Evolutionary conservation across 1,140 invertebrate species (phyloP).

Genomic region (Caenorhabditis briggsae): DNA sequence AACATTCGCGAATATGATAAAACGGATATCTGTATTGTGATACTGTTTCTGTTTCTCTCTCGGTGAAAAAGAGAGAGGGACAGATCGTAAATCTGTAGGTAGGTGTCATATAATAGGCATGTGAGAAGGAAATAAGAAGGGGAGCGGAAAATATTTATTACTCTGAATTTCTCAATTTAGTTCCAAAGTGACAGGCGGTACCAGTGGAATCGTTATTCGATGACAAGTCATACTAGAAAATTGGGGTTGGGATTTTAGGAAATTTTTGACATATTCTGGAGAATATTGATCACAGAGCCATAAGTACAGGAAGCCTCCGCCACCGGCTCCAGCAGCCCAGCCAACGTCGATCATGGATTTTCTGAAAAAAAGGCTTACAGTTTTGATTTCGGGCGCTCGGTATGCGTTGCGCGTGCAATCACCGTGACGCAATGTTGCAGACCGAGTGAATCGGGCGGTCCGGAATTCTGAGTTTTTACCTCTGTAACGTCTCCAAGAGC

Average conservation of each 20-base stretch:
- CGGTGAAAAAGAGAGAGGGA: not conserved
- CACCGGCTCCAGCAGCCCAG: slow-evolving; percentile 16
- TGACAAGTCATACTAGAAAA: slow-evolving; percentile 5
- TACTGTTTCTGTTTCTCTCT: not conserved
- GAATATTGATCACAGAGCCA: not conserved
- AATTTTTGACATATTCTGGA: not conserved
- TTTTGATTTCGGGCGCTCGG: too few species aligned
- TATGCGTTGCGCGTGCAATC: too few species aligned
- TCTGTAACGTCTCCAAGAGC: slow-evolving; percentile 9
- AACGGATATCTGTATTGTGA: slow-evolving; percentile 20
- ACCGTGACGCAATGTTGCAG: too few species aligned
- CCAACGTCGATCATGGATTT: slow-evolving; percentile 5
- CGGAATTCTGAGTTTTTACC: not conserved
- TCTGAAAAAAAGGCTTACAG: slow-evolving; percentile 1
- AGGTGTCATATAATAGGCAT: slow-evolving; percentile 52
- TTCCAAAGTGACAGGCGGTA: not conserved
- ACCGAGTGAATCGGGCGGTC: too few species aligned
- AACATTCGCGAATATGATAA: slow-evolving; percentile 38
- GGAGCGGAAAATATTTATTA: not conserved
- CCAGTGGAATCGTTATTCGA: not conserved
- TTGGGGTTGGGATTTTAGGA: not conserved
- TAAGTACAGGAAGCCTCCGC: slow-evolving; percentile 7
- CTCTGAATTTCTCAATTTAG: not conserved
- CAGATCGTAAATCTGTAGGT: slow-evolving; percentile 52
- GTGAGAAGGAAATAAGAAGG: slow-evolving; percentile 8